A percentile compares a stretch with the other conserved stretches of the same genome.
Conservation (phyloP, 2,113 vertebrate genomes). For the Gambusia holbrooki region DNA sequence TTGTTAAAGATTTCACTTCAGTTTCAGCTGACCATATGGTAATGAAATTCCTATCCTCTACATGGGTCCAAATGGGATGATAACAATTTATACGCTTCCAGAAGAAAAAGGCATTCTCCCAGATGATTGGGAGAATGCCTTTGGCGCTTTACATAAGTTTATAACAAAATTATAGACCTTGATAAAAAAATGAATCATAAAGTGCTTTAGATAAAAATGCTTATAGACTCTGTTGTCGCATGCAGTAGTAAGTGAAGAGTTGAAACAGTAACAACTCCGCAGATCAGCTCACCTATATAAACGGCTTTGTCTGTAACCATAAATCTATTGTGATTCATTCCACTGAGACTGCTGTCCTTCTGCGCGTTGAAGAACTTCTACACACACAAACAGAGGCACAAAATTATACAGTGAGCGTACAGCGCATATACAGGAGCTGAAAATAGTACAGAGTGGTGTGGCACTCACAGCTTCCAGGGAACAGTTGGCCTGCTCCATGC, state of each 20-base stretch:
- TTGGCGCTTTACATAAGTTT: not conserved
- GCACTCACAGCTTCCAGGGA: constrained; percentile 92
- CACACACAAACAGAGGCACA: constrained; percentile 47
- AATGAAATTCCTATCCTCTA: too few species aligned
- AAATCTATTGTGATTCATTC: constrained; percentile 92
- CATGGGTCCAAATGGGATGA: too few species aligned
- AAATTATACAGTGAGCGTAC: constrained; percentile 8
- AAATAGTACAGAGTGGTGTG: constrained; percentile 1
- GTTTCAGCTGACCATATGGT: too few species aligned
- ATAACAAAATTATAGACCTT: not conserved
- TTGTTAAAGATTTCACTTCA: too few species aligned
- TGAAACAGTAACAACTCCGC: not conserved
- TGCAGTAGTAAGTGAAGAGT: not conserved
- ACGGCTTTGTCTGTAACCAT: constrained; percentile 93
- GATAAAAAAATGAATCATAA: not conserved
- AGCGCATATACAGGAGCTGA: not conserved
- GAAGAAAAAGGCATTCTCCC: too few species aligned
- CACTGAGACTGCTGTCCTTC: constrained; percentile 82
- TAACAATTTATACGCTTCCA: not conserved
- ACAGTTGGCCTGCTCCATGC: constrained; percentile 89
- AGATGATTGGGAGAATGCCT: not conserved
- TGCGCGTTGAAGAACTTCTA: constrained; percentile 92
- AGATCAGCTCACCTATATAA: constrained; percentile 88
- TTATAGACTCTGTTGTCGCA: not conserved
- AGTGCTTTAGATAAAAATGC: not conserved